Conservation (phyloP, 2,113 vertebrate genomes). For the Benitochromis conjunctus region DNA sequence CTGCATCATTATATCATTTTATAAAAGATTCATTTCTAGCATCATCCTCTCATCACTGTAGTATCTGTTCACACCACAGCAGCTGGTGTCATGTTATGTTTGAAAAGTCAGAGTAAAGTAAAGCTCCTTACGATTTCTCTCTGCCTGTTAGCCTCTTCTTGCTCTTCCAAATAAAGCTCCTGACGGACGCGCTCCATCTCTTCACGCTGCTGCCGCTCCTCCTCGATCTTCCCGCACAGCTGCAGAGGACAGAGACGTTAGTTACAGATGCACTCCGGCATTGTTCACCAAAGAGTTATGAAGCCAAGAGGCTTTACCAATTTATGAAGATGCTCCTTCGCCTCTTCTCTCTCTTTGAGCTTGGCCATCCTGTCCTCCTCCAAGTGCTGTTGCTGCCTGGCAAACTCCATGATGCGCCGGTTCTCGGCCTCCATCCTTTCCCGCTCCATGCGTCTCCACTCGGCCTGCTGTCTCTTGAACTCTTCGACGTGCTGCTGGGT, state of each 20-base stretch:
- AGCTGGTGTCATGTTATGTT: neutral
- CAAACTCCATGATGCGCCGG: constrained; percentile 82
- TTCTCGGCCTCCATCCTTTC: constrained; percentile 91
- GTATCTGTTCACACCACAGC: neutral
- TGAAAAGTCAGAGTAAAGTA: neutral
- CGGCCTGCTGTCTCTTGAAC: constrained; percentile 80
- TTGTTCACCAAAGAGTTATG: neutral
- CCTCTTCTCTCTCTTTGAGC: constrained; percentile 76
- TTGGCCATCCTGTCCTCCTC: constrained; percentile 76
- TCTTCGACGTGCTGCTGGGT: constrained; percentile 82
- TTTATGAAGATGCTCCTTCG: constrained; percentile 78
- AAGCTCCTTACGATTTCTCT: constrained; percentile 77
- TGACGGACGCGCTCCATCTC: constrained; percentile 80
- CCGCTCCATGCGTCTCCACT: constrained; percentile 81
- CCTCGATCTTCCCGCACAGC: constrained; percentile 79
- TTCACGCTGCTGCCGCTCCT: constrained; percentile 73
- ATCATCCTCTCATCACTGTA: neutral
- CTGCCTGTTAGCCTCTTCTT: constrained; percentile 71
- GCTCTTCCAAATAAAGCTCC: constrained; percentile 85
- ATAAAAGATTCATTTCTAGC: neutral
- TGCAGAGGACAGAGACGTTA: constrained; percentile 6
- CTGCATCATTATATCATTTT: neutral
- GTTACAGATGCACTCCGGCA: neutral
- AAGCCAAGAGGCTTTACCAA: constrained; percentile 59
- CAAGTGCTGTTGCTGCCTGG: constrained; percentile 70